These are phyloP conservation scores for Hybos culiciformis DNA, from an alignment of 2,888 invertebrate genomes.

Conservation along the genomic window DNA sequence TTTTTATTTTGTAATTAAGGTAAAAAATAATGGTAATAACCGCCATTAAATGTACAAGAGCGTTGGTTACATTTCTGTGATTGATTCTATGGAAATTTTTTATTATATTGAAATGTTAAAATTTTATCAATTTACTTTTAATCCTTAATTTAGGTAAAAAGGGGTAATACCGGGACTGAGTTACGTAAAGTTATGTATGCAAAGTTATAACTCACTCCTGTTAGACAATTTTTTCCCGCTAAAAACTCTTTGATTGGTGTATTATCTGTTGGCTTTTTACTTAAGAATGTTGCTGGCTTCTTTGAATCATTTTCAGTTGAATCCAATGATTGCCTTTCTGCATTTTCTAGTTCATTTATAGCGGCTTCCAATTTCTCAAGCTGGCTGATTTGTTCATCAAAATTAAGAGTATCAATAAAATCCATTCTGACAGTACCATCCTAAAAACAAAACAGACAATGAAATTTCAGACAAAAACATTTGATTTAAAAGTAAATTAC, in stretches of 20 bases:
- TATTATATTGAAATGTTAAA: not conserved
- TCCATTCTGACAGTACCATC: constrained; percentile 18
- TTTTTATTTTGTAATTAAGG: not conserved
- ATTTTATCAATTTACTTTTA: constrained; percentile 1
- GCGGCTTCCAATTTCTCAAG: constrained; percentile 3
- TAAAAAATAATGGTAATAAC: constrained; percentile 35
- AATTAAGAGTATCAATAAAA: constrained; percentile 12
- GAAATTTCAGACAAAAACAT: not conserved
- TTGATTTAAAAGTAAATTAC: no score
- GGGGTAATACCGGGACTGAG: no score
- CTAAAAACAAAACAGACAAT: constrained; percentile 9
- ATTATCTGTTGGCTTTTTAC: constrained; percentile 33
- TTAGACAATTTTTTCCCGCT: constrained; percentile 70
- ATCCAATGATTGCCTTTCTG: not conserved
- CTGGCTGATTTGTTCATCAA: constrained; percentile 7
- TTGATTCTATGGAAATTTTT: not conserved
- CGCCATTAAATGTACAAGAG: no score
- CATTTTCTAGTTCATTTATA: not conserved
- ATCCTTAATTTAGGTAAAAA: no score
- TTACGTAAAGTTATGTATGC: not conserved
- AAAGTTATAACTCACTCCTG: constrained; percentile 48
- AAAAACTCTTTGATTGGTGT: constrained; percentile 68
- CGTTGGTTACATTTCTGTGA: no score
- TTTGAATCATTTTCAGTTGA: not conserved
- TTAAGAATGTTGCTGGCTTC: not conserved